Conservation (phyloP, 2,113 vertebrate species). For the Pheucticus melanocephalus region DNA sequence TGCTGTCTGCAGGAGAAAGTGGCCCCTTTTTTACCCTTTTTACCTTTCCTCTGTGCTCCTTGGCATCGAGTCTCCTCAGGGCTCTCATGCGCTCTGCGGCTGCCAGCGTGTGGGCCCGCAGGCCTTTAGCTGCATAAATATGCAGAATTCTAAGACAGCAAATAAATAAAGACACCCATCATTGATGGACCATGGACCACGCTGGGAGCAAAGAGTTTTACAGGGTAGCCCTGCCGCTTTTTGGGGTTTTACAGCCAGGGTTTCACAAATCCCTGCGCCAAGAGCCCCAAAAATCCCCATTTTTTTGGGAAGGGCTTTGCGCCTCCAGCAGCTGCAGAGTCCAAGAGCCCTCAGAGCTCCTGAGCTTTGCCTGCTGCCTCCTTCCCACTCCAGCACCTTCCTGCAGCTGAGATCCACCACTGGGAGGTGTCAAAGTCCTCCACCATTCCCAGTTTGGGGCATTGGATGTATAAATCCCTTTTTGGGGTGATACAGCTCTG, state of each 20-base stretch:
- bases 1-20: not conserved
- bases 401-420: not conserved
- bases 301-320: not conserved
- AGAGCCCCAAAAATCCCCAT: not conserved
- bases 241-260: not conserved
- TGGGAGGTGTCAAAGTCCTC: not conserved
- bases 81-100: constrained; percentile 46
- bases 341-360: not conserved
- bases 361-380: not conserved
- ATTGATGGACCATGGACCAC: not conserved
- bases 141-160: constrained; percentile 68
- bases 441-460: not conserved
- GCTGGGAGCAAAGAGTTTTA: not conserved
- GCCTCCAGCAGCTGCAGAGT: not conserved
- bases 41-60: constrained; percentile 69
- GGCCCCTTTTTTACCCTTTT: not conserved
- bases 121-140: constrained; percentile 66
- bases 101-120: constrained; percentile 35
- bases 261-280: not conserved
- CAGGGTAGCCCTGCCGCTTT: not conserved
- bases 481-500: not conserved
- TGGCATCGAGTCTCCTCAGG: constrained; percentile 49
- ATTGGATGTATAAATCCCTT: fast-evolving
- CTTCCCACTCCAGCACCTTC: not conserved
- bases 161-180: constrained; percentile 21